Conservation (phyloP, 2,888 invertebrate species). For the Lasioglossum leucozonium region DNA sequence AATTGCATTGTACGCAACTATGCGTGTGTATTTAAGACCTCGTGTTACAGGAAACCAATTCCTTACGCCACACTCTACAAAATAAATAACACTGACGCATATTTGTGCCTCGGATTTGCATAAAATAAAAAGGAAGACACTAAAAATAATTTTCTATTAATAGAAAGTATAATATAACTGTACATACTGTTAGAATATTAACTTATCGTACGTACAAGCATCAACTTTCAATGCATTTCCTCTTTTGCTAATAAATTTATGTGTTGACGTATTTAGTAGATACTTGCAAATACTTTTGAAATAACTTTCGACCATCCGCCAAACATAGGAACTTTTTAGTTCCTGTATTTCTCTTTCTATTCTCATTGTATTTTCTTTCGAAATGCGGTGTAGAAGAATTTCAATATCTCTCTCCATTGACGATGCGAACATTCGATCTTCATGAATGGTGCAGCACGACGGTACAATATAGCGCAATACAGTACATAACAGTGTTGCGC, state of each 20-base stretch:
- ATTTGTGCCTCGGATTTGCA: slow-evolving; percentile 44
- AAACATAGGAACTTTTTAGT: slow-evolving; percentile 39
- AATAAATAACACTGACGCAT: slow-evolving; percentile 51
- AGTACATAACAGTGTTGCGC: slow-evolving; percentile 22
- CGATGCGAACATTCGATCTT: slow-evolving; percentile 40
- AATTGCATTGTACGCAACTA: slow-evolving; percentile 58
- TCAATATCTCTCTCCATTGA: slow-evolving; percentile 29
- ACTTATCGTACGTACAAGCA: slow-evolving; percentile 54
- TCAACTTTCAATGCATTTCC: slow-evolving; percentile 42
- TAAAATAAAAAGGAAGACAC: slow-evolving; percentile 43
- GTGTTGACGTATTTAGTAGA: slow-evolving; percentile 42
- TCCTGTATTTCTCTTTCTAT: slow-evolving; percentile 29
- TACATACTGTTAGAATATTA: slow-evolving; percentile 43
- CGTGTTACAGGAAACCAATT: slow-evolving; percentile 66
- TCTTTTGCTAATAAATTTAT: slow-evolving; percentile 53
- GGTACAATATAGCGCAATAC: slow-evolving; percentile 37
- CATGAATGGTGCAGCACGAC: slow-evolving; percentile 27
- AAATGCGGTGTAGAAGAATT: slow-evolving; percentile 43
- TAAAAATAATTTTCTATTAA: slow-evolving; percentile 49
- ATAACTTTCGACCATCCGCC: slow-evolving; percentile 32
- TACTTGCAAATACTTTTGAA: slow-evolving; percentile 50
- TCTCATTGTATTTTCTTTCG: slow-evolving; percentile 22
- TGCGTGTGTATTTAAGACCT: slow-evolving; percentile 56
- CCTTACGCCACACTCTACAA: slow-evolving; percentile 59
- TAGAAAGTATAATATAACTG: slow-evolving; percentile 34